Evolutionary conservation across 2,113 vertebrate genomes (phyloP).

Genomic region (Sprattus sprattus): DNA sequence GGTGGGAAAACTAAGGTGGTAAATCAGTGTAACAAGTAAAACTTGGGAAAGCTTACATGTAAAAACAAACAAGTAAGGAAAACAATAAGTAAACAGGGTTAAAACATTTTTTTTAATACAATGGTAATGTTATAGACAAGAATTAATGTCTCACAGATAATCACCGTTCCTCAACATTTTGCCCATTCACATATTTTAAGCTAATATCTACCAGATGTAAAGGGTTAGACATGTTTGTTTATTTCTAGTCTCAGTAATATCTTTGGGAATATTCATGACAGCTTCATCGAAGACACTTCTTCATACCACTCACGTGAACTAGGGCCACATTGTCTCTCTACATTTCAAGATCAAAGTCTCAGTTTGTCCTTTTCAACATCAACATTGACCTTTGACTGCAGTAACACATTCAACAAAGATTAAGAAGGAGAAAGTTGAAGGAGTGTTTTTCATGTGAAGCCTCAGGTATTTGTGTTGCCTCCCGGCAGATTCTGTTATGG

Average conservation of each 20-base stretch:
- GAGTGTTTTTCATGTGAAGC: background rate
- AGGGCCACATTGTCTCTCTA: background rate
- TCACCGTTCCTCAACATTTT: background rate
- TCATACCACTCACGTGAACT: background rate
- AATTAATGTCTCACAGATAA: background rate
- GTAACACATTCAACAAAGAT: slow-evolving; percentile 8
- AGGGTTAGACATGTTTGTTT: background rate
- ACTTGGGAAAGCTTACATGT: background rate
- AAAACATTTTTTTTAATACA: background rate
- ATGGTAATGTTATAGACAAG: background rate
- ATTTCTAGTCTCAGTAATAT: background rate
- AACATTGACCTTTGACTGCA: background rate
- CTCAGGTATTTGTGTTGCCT: slow-evolving; percentile 12
- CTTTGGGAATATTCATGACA: background rate
- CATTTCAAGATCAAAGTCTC: background rate
- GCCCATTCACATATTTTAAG: background rate
- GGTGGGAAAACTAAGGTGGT: background rate
- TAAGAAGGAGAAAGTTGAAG: background rate
- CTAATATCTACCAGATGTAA: background rate
- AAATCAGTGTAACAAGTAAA: background rate
- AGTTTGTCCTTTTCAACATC: background rate
- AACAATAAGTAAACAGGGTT: background rate
- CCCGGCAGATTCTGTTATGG: background rate
- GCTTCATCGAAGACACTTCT: too few relatives aligned
- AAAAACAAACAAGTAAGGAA: background rate